Evolutionary conservation across 2,888 invertebrate species (phyloP).

Genomic region (Netelia fuscicornis): DNA sequence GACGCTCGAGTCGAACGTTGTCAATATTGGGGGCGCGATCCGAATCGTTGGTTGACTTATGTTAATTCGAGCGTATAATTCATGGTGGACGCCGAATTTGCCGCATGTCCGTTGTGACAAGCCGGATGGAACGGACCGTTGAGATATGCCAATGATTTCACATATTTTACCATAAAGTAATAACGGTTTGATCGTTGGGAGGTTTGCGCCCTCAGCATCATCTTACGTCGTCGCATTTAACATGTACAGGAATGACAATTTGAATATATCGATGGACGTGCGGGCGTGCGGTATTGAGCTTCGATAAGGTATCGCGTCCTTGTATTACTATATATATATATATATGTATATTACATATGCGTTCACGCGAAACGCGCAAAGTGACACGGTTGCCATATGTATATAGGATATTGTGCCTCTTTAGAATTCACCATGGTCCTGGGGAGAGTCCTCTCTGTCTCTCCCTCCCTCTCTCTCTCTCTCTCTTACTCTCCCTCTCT

Average conservation of each 20-base stretch:
- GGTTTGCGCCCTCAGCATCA: conserved; percentile 40
- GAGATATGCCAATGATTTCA: conserved; percentile 54
- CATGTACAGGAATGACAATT: conserved; percentile 13
- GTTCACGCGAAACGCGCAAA: conserved; percentile 17
- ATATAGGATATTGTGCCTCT: conserved; percentile 45
- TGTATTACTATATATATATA: background rate
- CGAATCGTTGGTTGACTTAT: conserved; percentile 43
- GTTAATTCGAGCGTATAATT: conserved; percentile 25
- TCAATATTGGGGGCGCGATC: background rate
- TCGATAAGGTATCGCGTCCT: background rate
- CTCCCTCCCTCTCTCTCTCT: conserved; percentile 2
- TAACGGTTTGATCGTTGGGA: conserved; percentile 45
- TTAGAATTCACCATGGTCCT: conserved; percentile 62
- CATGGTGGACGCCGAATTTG: conserved; percentile 13
- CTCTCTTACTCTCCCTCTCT: background rate
- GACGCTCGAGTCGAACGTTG: background rate
- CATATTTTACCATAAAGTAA: conserved; percentile 37
- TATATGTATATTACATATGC: conserved; percentile 3
- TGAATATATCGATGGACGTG: conserved; percentile 48
- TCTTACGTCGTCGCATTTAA: conserved; percentile 7
- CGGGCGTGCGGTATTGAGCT: conserved; percentile 5
- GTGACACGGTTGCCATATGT: conserved; percentile 15
- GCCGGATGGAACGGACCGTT: conserved; percentile 49
- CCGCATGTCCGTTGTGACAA: background rate
- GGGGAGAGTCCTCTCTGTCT: conserved; percentile 9